A percentile compares a stretch with the other conserved stretches of the same genome.
Conservation (phyloP, 2,888 invertebrate species). For the Amphipoea oculea region DNA sequence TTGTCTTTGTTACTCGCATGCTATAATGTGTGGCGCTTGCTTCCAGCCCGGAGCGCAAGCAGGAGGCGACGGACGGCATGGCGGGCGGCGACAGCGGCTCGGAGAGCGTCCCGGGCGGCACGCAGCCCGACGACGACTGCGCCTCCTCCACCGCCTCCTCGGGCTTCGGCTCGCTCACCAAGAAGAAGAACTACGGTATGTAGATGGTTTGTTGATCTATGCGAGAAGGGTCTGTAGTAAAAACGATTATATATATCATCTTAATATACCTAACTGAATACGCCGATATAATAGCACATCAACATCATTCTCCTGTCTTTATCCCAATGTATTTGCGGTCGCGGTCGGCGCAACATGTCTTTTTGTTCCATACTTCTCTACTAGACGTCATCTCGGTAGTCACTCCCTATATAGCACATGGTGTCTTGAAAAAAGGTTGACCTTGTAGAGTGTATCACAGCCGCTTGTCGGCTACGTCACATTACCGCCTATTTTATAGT, state of each 20-base stretch:
- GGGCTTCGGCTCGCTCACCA: constrained; percentile 96
- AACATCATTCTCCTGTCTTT: too few species aligned
- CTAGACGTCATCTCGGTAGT: too few species aligned
- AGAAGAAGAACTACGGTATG: constrained; percentile 91
- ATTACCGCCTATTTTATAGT: background rate
- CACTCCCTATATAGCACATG: background rate
- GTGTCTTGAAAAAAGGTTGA: background rate
- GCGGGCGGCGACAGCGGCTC: constrained; percentile 86
- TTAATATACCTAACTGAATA: background rate
- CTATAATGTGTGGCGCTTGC: background rate
- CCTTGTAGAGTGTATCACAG: background rate
- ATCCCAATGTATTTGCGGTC: too few species aligned
- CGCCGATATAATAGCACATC: too few species aligned
- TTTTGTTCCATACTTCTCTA: too few species aligned
- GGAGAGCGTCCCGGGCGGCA: constrained; percentile 82
- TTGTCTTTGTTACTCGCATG: background rate
- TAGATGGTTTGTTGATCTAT: background rate
- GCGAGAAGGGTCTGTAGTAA: background rate
- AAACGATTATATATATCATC: background rate
- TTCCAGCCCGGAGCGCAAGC: constrained; percentile 85
- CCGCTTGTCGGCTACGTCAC: background rate
- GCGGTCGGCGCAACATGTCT: too few species aligned
- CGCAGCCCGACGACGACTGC: constrained; percentile 90
- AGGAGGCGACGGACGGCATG: constrained; percentile 80
- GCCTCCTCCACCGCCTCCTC: constrained; percentile 95